phyloP scores from a whole-genome alignment of 2,113 vertebrate species.

The Austrofundulus limnaeus region DNA sequence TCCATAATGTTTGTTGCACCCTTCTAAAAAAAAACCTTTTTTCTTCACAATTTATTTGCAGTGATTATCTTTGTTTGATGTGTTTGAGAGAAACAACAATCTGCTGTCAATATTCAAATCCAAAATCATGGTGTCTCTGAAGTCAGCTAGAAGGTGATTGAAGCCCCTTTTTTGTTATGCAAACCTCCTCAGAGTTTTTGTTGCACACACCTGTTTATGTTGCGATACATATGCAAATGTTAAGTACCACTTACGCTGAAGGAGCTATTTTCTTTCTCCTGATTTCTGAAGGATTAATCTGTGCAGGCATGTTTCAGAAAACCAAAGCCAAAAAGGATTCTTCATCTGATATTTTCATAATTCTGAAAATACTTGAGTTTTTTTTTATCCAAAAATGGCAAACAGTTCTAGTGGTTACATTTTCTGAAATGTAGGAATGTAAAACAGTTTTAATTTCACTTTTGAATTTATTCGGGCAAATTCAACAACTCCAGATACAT shows the following conservation, averaged over 20 bases:
- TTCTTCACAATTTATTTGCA: conserved; percentile 9
- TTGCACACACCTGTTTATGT: conserved; percentile 36
- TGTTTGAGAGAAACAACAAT: conserved; percentile 7
- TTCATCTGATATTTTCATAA: not conserved
- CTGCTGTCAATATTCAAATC: conserved; percentile 10
- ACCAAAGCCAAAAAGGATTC: not conserved
- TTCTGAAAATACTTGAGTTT: not conserved
- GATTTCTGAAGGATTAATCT: conserved; percentile 8
- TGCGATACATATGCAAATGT: conserved; percentile 43
- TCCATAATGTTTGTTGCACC: not conserved
- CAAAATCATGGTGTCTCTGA: conserved; percentile 25
- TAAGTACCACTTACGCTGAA: not conserved
- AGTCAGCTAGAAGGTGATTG: conserved; percentile 17
- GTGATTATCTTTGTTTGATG: conserved; percentile 9
- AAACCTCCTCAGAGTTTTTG: conserved; percentile 25
- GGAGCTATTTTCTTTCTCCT: conserved; percentile 2
- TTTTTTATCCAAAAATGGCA: not conserved
- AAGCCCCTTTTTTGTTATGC: conserved; percentile 33
- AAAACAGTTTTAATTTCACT: not conserved
- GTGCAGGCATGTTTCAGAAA: conserved; percentile 1
- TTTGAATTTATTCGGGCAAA: not conserved
- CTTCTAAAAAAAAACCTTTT: not conserved
- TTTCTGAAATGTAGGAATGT: not conserved
- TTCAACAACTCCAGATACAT: conserved; percentile 21
- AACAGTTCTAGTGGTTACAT: not conserved